Conservation (phyloP, 2,888 invertebrate genomes). For the Piscicola geometra region DNA sequence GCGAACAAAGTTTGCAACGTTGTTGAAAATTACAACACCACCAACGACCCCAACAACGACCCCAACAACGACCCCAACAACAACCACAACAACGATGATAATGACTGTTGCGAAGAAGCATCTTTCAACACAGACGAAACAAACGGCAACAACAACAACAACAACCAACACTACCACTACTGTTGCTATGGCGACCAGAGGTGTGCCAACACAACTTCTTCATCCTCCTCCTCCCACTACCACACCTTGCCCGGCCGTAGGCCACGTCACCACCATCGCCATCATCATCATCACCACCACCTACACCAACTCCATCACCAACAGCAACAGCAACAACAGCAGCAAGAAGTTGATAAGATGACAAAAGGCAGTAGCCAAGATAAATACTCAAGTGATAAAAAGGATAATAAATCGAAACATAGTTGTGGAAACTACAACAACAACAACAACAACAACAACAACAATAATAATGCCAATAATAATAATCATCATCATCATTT, state of each 20-base stretch:
- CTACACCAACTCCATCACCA: slow-evolving; percentile 14
- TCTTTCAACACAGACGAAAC: neutral
- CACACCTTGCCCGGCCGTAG: slow-evolving; percentile 28
- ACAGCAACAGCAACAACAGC: neutral
- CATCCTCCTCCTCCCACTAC: slow-evolving; percentile 24
- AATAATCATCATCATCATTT: no score
- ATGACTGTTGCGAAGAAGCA: neutral
- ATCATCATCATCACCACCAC: slow-evolving; percentile 23
- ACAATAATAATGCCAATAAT: no score
- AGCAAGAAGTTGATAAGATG: neutral
- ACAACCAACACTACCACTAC: neutral
- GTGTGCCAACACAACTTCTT: neutral
- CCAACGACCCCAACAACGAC: no score
- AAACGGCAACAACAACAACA: neutral
- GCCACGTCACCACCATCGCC: slow-evolving; percentile 13
- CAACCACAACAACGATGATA: no score
- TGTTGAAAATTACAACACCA: neutral
- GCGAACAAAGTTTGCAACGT: neutral
- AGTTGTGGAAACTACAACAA: no score
- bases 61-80: no score
- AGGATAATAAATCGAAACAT: neutral
- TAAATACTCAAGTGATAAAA: neutral
- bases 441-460: no score
- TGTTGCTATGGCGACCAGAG: slow-evolving; percentile 14
- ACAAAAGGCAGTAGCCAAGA: neutral